Evolutionary conservation across 2,113 vertebrate species (phyloP), one percentile per base, ranked within the genome.

Genomic region (Neopipo cinnamomea): DNA sequence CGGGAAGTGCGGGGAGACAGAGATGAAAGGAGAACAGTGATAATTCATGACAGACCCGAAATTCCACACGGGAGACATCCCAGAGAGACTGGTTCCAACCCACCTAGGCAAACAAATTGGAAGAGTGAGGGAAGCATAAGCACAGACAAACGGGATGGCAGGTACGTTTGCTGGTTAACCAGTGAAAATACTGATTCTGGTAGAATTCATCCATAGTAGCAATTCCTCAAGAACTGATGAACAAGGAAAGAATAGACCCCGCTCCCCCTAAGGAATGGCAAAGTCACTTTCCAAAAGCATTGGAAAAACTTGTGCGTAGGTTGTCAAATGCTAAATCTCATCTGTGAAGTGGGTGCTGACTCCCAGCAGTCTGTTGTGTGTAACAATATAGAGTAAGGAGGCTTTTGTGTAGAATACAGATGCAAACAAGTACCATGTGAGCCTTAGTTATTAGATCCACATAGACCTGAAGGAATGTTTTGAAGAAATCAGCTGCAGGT

Each of bases 11-110:
- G 98, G 41, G 98, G 98, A 41, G 98, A 98, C 63, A 91, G 99
- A 70, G 99, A 99, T 2, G 99, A 99, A 49, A 98, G 99, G 77
- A 98, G 99, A 67, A 98, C 98, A 0, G 98, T 99, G 31, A 98
- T 99, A 16, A 98, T 99, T 83, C 98, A 99, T 0, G 98, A 99
- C 71, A 97, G 99, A 42, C 97, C 98, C 5, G 98, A 98, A 53
- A 98, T 99, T 56, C 93, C 98, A 1, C 99, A 99, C 15, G 97
- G 98, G 24, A 98, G 99, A 23, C 97, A 99, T 30, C 98, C 98
- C 8, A 98, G 99, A 61, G 99, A 99, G 14, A 88, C 98, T 9
- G 98, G 98, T 16, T 98, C 99, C 63, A 98, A 97, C 62, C 97
- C 98, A 8, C 94, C 98, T 4, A 91, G 98, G 78, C 96, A 98